These are phyloP conservation scores for Diarsia rubi DNA, from an alignment of 2,888 invertebrate genomes.

Conservation along the genomic window DNA sequence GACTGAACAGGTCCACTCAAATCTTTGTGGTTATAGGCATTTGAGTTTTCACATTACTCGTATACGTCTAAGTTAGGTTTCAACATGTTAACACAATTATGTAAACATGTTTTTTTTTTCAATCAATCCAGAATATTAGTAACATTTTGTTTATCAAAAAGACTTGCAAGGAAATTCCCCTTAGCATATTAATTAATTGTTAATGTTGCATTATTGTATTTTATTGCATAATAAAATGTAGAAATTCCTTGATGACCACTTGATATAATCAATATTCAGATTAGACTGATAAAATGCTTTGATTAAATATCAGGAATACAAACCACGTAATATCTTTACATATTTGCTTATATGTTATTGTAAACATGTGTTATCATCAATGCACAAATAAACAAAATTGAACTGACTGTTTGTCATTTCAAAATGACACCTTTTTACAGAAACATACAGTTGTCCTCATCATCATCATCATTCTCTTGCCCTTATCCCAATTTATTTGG, in stretches of 20 bases:
- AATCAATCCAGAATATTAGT: neutral
- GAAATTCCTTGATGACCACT: slow-evolving; percentile 16
- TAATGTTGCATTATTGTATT: slow-evolving; percentile 8
- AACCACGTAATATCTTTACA: neutral
- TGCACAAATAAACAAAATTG: neutral
- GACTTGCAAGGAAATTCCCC: neutral
- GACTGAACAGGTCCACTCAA: neutral
- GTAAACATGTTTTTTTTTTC: neutral
- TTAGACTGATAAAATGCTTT: slow-evolving; percentile 26
- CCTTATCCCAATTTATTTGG: too few species aligned
- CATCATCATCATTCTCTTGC: too few species aligned
- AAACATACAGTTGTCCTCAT: too few species aligned
- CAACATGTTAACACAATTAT: too few species aligned
- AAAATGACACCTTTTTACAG: too few species aligned
- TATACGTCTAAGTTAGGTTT: neutral
- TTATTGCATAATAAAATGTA: slow-evolving; percentile 1
- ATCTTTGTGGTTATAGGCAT: neutral
- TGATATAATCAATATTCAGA: slow-evolving; percentile 30
- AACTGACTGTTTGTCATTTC: too few species aligned
- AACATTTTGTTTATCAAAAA: neutral
- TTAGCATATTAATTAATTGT: neutral
- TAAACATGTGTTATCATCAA: slow-evolving; percentile 20
- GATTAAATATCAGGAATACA: slow-evolving; percentile 25
- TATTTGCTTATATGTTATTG: slow-evolving; percentile 14
- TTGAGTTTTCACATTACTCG: neutral